Evolutionary conservation across 2,797 vertebrate genomes (phyloP).

Genomic region (Natrix natrix): DNA sequence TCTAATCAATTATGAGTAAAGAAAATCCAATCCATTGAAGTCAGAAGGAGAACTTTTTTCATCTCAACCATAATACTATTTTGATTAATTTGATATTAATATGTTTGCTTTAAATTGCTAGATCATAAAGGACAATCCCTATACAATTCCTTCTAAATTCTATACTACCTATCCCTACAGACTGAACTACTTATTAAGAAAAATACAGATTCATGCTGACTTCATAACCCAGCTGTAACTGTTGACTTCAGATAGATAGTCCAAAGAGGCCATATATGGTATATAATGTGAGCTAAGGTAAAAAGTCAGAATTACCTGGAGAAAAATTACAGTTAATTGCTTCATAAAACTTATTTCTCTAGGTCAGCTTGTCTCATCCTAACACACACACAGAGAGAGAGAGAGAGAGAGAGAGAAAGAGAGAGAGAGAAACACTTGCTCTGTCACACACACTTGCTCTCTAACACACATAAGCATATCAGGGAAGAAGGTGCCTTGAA

Average conservation of each 20-base stretch:
- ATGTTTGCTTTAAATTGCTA: conserved; percentile 32
- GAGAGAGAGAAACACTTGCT: not conserved
- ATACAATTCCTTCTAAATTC: not conserved
- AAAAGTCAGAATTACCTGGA: not conserved
- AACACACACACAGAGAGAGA: not conserved
- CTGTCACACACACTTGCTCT: not conserved
- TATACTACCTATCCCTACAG: not conserved
- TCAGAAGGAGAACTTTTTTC: not conserved
- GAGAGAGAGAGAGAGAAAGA: too few relatives aligned
- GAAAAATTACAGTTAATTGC: not conserved
- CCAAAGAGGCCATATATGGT: not conserved
- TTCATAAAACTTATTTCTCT: conserved; percentile 4
- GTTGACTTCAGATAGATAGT: not conserved
- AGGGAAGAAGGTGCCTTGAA: not conserved
- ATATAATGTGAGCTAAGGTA: not conserved
- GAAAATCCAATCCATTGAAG: conserved; percentile 23
- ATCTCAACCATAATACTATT: conserved; percentile 23
- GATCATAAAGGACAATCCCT: conserved; percentile 26
- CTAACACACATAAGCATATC: not conserved
- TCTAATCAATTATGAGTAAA: conserved; percentile 34
- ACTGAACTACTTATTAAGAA: conserved; percentile 18
- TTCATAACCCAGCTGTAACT: conserved; percentile 15
- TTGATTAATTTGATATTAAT: conserved; percentile 31
- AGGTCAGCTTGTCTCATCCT: not conserved
- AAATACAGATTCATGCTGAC: not conserved